phyloP scores from a whole-genome alignment of 1,140 invertebrate species.

The Parapsyche elsis region DNA sequence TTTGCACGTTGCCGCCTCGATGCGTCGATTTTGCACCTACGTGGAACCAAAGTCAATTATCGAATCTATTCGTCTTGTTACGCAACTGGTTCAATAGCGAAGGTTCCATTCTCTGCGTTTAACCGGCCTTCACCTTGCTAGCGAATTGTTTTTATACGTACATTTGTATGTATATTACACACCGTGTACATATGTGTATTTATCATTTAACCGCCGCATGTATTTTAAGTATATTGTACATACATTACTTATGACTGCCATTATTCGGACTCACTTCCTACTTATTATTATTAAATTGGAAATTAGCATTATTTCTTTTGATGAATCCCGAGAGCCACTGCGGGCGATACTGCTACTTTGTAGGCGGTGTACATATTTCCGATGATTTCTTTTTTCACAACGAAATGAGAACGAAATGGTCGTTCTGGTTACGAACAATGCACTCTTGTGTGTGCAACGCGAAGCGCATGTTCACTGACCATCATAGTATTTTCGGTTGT shows the following conservation, averaged over 20 bases:
- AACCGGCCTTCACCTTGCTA: conserved; percentile 42
- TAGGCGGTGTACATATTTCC: no score
- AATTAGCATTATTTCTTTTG: no score
- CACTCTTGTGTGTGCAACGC: conserved; percentile 24
- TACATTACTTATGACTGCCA: conserved; percentile 1
- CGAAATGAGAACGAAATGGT: neutral
- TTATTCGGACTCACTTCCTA: neutral
- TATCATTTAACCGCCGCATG: conserved; percentile 1
- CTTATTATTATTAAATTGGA: neutral
- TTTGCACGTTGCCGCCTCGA: neutral
- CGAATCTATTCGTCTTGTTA: conserved; percentile 13
- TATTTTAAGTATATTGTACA: neutral
- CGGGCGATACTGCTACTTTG: no score
- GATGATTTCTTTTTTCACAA: neutral
- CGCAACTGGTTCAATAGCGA: conserved; percentile 18
- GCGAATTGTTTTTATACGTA: conserved; percentile 36
- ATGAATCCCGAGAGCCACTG: no score
- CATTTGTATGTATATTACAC: conserved; percentile 17
- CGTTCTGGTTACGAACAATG: conserved; percentile 3
- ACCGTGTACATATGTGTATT: neutral
- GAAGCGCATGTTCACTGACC: conserved; percentile 29
- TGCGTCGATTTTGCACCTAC: neutral
- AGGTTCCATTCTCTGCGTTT: conserved; percentile 31
- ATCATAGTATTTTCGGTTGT: conserved; percentile 30
- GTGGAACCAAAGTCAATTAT: neutral